phyloP scores from a whole-genome alignment of 1,140 invertebrate species.

The Meteorus sp. region DNA sequence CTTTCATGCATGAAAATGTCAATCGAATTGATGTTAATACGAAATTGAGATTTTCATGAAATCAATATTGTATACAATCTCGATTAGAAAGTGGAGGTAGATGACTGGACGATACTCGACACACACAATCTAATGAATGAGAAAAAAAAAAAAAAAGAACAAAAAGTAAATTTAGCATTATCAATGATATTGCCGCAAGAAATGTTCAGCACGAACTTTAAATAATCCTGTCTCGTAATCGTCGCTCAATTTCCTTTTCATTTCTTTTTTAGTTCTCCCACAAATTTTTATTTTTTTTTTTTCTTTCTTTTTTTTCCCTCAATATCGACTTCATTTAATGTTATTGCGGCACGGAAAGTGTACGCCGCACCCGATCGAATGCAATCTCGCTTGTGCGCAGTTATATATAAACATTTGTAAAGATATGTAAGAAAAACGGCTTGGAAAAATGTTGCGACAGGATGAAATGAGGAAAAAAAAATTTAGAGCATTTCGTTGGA shows the following conservation, averaged over 20 bases:
- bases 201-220: conserved; percentile 5
- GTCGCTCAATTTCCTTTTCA: no score
- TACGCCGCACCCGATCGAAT: no score
- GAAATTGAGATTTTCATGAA: background rate
- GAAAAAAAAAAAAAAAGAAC: conserved; percentile 20
- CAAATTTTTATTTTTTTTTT: background rate
- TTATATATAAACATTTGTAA: no score
- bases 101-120: background rate
- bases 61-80: background rate
- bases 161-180: conserved; percentile 21
- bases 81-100: background rate
- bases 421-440: background rate
- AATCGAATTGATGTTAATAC: no score
- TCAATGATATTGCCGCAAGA: conserved; percentile 24
- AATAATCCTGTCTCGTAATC: conserved; percentile 10
- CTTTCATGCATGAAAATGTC: no score
- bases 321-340: no score
- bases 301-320: background rate
- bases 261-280: no score
- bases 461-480: conserved; percentile 32
- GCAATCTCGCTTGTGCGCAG: no score
- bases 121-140: background rate
- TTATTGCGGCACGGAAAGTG: no score
- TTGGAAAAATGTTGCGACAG: conserved; percentile 13
- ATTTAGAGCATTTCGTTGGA: conserved; percentile 39